These are phyloP conservation scores for Rhizomys pruinosus DNA, from an alignment of 2,113 vertebrate genomes.

Conservation along the genomic window DNA sequence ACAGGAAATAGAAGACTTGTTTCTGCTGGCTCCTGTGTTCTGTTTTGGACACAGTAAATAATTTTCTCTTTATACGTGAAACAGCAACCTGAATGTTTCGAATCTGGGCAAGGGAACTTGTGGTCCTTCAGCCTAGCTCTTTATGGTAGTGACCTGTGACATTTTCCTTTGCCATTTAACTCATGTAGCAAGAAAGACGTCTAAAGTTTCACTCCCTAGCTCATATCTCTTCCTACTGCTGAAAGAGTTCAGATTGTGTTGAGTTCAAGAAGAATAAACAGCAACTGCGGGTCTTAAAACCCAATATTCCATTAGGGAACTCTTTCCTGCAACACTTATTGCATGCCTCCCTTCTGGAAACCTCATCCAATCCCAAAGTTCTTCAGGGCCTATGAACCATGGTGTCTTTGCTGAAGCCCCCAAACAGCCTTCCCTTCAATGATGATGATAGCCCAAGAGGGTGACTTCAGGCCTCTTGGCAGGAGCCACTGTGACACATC, in stretches of 20 bases:
- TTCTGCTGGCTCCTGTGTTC: neutral
- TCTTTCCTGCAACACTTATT: too few species aligned
- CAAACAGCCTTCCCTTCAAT: neutral
- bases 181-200: neutral
- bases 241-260: neutral
- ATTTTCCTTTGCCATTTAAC: slow-evolving; percentile 22
- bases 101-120: neutral
- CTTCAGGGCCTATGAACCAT: neutral
- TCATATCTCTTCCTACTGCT: slow-evolving; percentile 11
- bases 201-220: neutral
- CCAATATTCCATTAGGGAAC: neutral
- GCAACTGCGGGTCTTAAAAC: neutral
- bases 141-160: slow-evolving; percentile 30
- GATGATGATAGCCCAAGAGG: neutral
- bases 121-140: slow-evolving; percentile 54
- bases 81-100: slow-evolving; percentile 55
- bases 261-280: slow-evolving; percentile 2
- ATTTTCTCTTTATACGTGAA: slow-evolving; percentile 46
- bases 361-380: neutral
- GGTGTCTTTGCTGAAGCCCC: neutral
- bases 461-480: slow-evolving; percentile 70
- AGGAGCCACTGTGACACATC: slow-evolving; percentile 26
- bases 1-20: neutral
- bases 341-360: neutral
- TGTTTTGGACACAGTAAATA: neutral